phyloP scores from a whole-genome alignment of 2,113 vertebrate genomes.

The Typhlomys cinereus region DNA sequence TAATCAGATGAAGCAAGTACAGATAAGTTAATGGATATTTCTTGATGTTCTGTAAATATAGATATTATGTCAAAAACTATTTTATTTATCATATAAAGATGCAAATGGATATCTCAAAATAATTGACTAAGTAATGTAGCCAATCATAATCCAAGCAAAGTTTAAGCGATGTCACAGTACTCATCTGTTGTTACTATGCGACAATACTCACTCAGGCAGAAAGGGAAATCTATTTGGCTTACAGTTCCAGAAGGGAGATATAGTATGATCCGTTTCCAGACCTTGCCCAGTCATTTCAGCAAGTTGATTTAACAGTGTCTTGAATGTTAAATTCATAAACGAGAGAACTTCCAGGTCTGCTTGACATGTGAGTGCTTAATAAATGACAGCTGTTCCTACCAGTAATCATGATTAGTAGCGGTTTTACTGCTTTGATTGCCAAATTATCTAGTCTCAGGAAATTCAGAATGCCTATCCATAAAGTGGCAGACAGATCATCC shows the following conservation, averaged over 20 bases:
- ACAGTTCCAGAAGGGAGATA: too few species aligned
- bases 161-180: neutral
- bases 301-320: neutral
- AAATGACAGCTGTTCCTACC: neutral
- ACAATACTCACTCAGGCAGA: too few species aligned
- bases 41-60: neutral
- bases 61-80: neutral
- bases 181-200: neutral
- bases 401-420: neutral
- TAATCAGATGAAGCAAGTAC: neutral
- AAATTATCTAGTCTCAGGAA: constrained; percentile 22
- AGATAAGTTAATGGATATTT: neutral
- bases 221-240: too few species aligned
- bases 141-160: neutral
- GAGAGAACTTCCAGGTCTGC: neutral
- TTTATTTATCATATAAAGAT: neutral
- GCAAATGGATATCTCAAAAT: constrained; percentile 8
- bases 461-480: neutral
- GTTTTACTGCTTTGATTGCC: neutral
- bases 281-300: neutral
- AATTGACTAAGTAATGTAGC: constrained; percentile 3
- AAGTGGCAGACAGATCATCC: neutral
- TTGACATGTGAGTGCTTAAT: neutral
- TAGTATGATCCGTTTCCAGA: neutral
- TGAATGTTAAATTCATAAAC: neutral